Conservation (phyloP, 2,888 invertebrate genomes). For the Limulus polyphemus region DNA sequence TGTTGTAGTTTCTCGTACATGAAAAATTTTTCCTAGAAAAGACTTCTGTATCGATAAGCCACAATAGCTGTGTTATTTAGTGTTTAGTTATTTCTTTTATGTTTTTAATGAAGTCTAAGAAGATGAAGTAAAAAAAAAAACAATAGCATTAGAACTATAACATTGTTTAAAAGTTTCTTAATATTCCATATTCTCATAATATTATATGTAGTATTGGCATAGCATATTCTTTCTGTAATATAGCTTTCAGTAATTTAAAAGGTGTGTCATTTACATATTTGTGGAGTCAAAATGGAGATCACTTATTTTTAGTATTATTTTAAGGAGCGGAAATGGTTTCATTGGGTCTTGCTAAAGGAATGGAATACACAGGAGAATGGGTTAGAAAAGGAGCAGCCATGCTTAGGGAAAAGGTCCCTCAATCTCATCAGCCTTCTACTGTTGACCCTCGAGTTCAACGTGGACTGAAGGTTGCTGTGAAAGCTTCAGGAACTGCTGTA, state of each 20-base stretch:
- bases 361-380: conserved; percentile 50
- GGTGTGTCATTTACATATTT: not conserved
- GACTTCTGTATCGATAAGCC: too few species aligned
- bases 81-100: too few species aligned
- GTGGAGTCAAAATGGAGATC: not conserved
- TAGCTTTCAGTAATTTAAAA: not conserved
- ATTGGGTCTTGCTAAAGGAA: conserved; percentile 51
- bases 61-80: too few species aligned
- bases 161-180: too few species aligned
- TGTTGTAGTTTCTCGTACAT: too few species aligned
- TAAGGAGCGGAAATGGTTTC: conserved; percentile 53
- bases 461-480: conserved; percentile 50
- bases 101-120: too few species aligned
- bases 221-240: too few species aligned
- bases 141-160: too few species aligned
- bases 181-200: too few species aligned
- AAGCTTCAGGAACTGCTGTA: conserved; percentile 53
- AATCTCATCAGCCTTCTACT: conserved; percentile 38
- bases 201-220: too few species aligned
- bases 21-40: too few species aligned
- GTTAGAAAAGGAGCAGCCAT: conserved; percentile 50
- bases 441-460: conserved; percentile 46
- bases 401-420: conserved; percentile 44
- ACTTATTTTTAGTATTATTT: conserved; percentile 5
- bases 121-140: too few species aligned